Conservation (phyloP, 1,140 invertebrate genomes). For the Sipha flava region DNA sequence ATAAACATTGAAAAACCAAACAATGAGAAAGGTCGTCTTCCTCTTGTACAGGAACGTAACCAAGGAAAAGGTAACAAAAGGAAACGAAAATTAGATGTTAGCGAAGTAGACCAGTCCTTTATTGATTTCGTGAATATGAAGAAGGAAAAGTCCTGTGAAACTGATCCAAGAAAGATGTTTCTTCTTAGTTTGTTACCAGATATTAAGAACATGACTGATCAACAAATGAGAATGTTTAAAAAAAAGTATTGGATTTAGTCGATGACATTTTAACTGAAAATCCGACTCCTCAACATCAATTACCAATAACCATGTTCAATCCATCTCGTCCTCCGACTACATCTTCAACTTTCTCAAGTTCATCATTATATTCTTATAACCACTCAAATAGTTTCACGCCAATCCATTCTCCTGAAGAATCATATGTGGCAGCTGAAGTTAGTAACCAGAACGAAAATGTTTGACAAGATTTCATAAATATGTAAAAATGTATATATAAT, state of each 20-base stretch:
- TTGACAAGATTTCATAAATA: too few relatives aligned
- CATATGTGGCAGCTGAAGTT: too few relatives aligned
- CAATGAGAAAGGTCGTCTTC: background rate
- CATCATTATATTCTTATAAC: background rate
- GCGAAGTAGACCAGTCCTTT: background rate
- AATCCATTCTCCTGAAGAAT: background rate
- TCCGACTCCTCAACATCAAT: background rate
- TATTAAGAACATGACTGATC: background rate
- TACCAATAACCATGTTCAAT: background rate
- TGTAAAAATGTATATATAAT: too few relatives aligned
- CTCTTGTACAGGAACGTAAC: background rate
- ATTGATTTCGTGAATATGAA: slow-evolving; percentile 2
- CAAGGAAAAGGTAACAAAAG: background rate
- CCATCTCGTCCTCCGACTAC: background rate
- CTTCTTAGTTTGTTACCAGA: slow-evolving; percentile 14
- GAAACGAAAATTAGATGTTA: background rate
- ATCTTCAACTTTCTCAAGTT: background rate
- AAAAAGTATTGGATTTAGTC: background rate
- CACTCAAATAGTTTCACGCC: background rate
- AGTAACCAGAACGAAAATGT: too few relatives aligned
- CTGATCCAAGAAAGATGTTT: background rate
- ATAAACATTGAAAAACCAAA: background rate
- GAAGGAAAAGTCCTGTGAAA: background rate
- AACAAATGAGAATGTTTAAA: slow-evolving; percentile 2
- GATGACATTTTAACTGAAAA: slow-evolving; percentile 11